A percentile compares a stretch with the other conserved stretches of the same genome.
phyloP scores from a whole-genome alignment of 2,797 vertebrate genomes.

The Enteromius fasciolatus region DNA sequence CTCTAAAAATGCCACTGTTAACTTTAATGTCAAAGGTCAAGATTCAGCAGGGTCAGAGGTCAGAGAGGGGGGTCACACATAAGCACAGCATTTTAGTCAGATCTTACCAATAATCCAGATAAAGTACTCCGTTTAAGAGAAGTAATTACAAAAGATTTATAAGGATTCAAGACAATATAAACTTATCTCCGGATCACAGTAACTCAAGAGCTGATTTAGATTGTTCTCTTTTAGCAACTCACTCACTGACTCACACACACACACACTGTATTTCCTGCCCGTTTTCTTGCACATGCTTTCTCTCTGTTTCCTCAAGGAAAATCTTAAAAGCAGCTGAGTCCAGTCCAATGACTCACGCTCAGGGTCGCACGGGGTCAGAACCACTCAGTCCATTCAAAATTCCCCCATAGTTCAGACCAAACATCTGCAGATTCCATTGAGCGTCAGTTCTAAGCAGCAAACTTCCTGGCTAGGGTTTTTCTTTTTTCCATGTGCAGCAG shows the following conservation, averaged over 20 bases:
- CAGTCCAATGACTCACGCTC: constrained; percentile 33
- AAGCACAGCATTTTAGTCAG: constrained; percentile 39
- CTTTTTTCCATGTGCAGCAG: not conserved
- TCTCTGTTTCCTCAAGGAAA: constrained; percentile 48
- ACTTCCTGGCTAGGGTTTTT: constrained; percentile 8
- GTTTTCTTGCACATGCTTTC: constrained; percentile 46
- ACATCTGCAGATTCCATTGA: constrained; percentile 45
- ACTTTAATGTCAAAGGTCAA: constrained; percentile 50
- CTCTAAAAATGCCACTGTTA: constrained; percentile 40
- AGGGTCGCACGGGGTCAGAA: not conserved
- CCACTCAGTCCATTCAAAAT: constrained; percentile 21
- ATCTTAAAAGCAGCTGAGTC: constrained; percentile 51
- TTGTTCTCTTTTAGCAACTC: constrained; percentile 12
- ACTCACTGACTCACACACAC: constrained; percentile 13
- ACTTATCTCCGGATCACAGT: constrained; percentile 70
- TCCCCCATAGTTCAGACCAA: constrained; percentile 13
- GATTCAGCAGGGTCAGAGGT: constrained; percentile 33
- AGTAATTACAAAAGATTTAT: constrained; percentile 68
- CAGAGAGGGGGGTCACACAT: constrained; percentile 32
- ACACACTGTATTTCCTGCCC: constrained; percentile 12
- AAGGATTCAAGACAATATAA: constrained; percentile 69
- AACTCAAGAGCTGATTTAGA: constrained; percentile 62
- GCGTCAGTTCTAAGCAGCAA: constrained; percentile 18
- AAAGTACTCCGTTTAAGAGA: constrained; percentile 67
- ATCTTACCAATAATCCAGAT: constrained; percentile 40